Base-by-base conservation (phyloP, 2,797 vertebrate genomes). In the Petrocephalus schoutedeni region DNA sequence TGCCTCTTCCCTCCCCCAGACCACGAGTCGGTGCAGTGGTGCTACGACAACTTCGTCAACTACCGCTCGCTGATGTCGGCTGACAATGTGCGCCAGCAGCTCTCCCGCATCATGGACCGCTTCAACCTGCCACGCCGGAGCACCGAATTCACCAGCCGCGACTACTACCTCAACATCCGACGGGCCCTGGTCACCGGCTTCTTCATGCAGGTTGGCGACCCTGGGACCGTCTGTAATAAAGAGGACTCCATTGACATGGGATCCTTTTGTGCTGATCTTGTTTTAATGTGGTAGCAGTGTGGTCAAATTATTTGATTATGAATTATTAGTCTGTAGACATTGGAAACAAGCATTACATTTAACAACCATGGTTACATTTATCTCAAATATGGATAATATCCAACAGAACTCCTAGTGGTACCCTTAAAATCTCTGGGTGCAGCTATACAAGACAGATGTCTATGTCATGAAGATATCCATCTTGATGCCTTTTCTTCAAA, bases 41-140 rank as follows among this genome's bases (percentile, higher is more conserved):
- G 98, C 96, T 99, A 99, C 89, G 98, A 99, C 96, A 99, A 99
- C 96, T 99, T 99, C 95, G 97, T 99, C 94, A 99, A 99, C 97
- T 99, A 99, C 96, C 97, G 98, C 91, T 99, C 98, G 87, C 96
- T 99, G 96, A 99, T 99, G 98, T 99, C 98, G 89, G 98, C 98
- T 88, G 98, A 99, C 96, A 99, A 99, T 88, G 98, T 99, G 93
- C 97, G 98, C 93, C 98, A 98, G 91, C 98, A 99, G 96, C 93
- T 99, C 92, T 98, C 97, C 86, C 96, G 98, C 95, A 99, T 99
- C 95, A 99, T 99, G 98, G 98, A 99, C 93, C 97, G 98, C 91
- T 99, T 99, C 96, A 99, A 95, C 95, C 95, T 99, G 95, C 98
- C 98, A 8, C 96, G 98, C 87, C 96, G 97, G 92, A 98, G 98